Evolutionary conservation across 2,888 invertebrate species (phyloP), one percentile per base, ranked within the genome.

Genomic region (Argyra leucocephala): DNA sequence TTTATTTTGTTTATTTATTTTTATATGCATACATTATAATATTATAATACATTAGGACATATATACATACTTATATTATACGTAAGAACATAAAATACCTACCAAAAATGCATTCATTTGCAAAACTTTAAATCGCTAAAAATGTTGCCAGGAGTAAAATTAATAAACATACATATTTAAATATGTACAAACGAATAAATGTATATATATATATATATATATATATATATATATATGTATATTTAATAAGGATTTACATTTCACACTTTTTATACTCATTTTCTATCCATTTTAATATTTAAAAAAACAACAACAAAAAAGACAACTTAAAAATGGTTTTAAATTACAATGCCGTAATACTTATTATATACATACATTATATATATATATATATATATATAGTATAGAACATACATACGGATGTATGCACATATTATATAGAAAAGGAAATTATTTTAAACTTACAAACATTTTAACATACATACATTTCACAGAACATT

Each of bases 31-130:
- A 12, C 26, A 26, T 26, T n/a, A 26, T 26, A 26, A 26, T 26
- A 26, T 26, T 26, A 26, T 31, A 31, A n/a, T 31, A 12, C 31
- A 31, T 31, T 31, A 26, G 4, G 9, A 6, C 4, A 26, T 26
- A 12, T 31, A 31, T 31, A 6, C n/a, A 31, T 31, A 31, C 31
- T n/a, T n/a, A n/a, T n/a, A n/a, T n/a, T n/a, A n/a, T n/a, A n/a
- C n/a, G n/a, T n/a, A n/a, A n/a, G n/a, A n/a, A n/a, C n/a, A n/a
- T n/a, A n/a, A n/a, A n/a, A n/a, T n/a, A n/a, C n/a, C n/a, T n/a
- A n/a, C n/a, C n/a, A n/a, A n/a, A 48, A 48, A 48, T 48, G 48
- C 48, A 48, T 48, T 48, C 48, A 48, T 48, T 48, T 48, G 48
- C 48, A 48, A 48, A 48, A 48, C 5, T 48, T 48, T 31, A 10